These are phyloP conservation scores for Zygothrica quintamaculata DNA, from an alignment of 2,888 invertebrate species.

Conservation along the genomic window DNA sequence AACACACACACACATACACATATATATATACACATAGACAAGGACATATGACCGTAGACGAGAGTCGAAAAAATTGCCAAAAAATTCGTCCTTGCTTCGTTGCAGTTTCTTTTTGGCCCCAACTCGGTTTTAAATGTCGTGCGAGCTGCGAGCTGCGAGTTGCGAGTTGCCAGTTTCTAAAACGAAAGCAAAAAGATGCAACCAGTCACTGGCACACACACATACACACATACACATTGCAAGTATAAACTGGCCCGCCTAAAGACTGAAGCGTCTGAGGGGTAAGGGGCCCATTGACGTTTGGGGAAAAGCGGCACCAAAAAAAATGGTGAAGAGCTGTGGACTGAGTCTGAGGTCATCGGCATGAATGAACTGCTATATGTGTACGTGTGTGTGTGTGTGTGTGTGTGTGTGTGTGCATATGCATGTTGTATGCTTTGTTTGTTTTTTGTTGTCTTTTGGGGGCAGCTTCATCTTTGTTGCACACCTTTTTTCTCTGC, in stretches of 20 bases:
- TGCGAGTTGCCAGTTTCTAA: constrained; percentile 69
- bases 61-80: constrained; percentile 76
- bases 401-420: constrained; percentile 12
- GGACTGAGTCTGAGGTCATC: constrained; percentile 58
- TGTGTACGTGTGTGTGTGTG: constrained; percentile 22
- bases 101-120: constrained; percentile 83
- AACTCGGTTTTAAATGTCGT: constrained; percentile 64
- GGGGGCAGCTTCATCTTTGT: constrained; percentile 57
- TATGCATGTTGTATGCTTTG: constrained; percentile 7
- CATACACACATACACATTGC: constrained; percentile 22
- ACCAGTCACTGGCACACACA: constrained; percentile 24
- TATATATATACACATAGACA: constrained; percentile 7
- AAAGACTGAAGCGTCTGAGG: constrained; percentile 39
- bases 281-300: constrained; percentile 21
- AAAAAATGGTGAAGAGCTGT: background rate
- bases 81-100: constrained; percentile 84
- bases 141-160: constrained; percentile 38
- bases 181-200: constrained; percentile 81
- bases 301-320: background rate
- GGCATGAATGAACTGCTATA: constrained; percentile 65
- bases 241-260: constrained; percentile 57
- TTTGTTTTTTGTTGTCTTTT: constrained; percentile 43
- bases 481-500: constrained; percentile 74
- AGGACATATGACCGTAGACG: constrained; percentile 24
- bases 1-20: background rate